phyloP scores from a whole-genome alignment of 2,888 invertebrate species.

The Theretra japonica region DNA sequence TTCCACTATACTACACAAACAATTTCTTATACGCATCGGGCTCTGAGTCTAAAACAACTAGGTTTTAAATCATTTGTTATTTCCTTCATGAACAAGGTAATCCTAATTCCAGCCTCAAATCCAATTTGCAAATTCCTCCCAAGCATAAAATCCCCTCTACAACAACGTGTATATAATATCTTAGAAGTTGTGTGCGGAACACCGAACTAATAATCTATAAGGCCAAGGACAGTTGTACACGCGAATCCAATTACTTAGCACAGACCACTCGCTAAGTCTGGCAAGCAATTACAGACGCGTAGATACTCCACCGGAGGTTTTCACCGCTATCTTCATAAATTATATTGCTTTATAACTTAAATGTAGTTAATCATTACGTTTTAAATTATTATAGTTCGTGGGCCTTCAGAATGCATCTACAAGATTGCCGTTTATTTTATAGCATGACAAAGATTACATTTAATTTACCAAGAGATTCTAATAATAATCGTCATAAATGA shows the following conservation, averaged over 20 bases:
- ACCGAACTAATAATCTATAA: conserved; percentile 53
- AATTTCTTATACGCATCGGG: no score
- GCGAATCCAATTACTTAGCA: conserved; percentile 60
- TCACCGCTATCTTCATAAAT: conserved; percentile 27
- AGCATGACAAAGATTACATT: neutral
- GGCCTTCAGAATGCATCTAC: neutral
- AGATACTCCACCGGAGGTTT: conserved; percentile 46
- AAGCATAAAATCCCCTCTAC: neutral
- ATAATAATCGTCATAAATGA: no score
- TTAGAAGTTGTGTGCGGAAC: conserved; percentile 28
- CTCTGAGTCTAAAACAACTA: no score
- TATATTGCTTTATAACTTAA: neutral
- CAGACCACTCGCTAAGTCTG: conserved; percentile 49
- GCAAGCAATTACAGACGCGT: conserved; percentile 51
- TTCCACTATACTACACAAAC: neutral
- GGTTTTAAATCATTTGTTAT: no score
- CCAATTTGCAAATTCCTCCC: no score
- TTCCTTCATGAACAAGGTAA: neutral
- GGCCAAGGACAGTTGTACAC: conserved; percentile 68
- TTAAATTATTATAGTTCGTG: conserved; percentile 11
- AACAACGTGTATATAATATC: neutral
- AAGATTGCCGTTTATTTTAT: neutral
- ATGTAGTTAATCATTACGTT: conserved; percentile 14
- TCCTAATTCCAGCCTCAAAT: neutral
- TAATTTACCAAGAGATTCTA: neutral